Conservation (phyloP, 2,797 vertebrate species). For the Manis crassicaudata region DNA sequence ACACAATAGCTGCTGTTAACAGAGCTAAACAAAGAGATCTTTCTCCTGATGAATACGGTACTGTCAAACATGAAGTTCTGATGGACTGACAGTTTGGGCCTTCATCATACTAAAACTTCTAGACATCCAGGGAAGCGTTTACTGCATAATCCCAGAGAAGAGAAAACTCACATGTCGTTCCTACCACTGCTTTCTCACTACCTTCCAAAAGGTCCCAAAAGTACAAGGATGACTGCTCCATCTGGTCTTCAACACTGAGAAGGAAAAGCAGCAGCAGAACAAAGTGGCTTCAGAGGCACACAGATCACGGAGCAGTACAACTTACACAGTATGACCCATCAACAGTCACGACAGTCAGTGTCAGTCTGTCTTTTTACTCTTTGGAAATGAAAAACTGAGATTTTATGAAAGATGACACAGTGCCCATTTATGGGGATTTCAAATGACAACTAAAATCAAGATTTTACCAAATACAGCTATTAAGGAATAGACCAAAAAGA, state of each 20-base stretch:
- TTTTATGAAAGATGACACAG: not conserved
- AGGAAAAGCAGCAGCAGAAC: conserved; percentile 72
- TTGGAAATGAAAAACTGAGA: conserved; percentile 45
- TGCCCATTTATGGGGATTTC: not conserved
- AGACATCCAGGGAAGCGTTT: conserved; percentile 47
- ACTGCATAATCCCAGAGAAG: conserved; percentile 38
- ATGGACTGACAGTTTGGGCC: conserved; percentile 44
- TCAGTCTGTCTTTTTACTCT: not conserved
- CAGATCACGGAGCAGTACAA: not conserved
- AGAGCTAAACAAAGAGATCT: conserved; percentile 38
- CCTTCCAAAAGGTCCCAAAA: conserved; percentile 96
- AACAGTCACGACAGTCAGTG: not conserved
- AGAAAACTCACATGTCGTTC: conserved; percentile 94
- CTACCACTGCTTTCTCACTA: conserved; percentile 92
- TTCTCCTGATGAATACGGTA: not conserved
- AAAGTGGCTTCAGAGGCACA: conserved; percentile 55
- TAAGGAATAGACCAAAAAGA: conserved; percentile 25
- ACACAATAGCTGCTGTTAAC: not conserved
- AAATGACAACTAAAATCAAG: conserved; percentile 6
- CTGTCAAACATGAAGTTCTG: conserved; percentile 50
- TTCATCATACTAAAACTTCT: conserved; percentile 46
- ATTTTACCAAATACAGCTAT: conserved; percentile 9
- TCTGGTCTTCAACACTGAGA: conserved; percentile 93
- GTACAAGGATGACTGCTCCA: conserved; percentile 91
- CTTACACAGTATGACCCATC: not conserved